These are phyloP conservation scores for Julus scandinavius DNA, from an alignment of 2,888 invertebrate species.

Conservation along the genomic window DNA sequence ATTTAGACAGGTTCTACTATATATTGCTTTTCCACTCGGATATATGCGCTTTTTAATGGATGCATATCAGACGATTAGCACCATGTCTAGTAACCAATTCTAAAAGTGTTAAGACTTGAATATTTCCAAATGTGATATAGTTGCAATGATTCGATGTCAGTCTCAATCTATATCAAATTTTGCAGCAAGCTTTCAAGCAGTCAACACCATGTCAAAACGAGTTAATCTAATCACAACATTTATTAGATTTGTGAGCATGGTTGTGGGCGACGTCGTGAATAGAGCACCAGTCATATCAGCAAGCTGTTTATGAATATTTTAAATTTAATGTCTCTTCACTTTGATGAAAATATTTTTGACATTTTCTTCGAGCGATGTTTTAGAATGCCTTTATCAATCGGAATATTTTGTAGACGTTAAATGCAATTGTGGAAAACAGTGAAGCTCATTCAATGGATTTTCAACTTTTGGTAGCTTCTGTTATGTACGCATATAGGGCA, in stretches of 20 bases:
- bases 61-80: neutral
- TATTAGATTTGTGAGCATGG: neutral
- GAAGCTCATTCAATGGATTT: neutral
- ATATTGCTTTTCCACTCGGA: too few relatives aligned
- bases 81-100: neutral
- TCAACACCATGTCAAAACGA: neutral
- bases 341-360: neutral
- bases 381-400: too few relatives aligned
- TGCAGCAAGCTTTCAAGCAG: neutral
- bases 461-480: too few relatives aligned
- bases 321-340: neutral
- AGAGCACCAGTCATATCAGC: neutral
- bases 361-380: neutral
- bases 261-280: neutral
- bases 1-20: neutral
- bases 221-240: slow-evolving; percentile 18
- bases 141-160: slow-evolving; percentile 3
- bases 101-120: neutral
- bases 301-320: neutral
- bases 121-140: neutral
- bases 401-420: too few relatives aligned
- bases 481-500: too few relatives aligned
- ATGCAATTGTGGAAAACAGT: neutral
- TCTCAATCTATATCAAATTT: neutral
- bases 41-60: neutral